These are phyloP conservation scores for Adineta ricciae DNA, from an alignment of 2,888 invertebrate genomes.

Conservation along the genomic window DNA sequence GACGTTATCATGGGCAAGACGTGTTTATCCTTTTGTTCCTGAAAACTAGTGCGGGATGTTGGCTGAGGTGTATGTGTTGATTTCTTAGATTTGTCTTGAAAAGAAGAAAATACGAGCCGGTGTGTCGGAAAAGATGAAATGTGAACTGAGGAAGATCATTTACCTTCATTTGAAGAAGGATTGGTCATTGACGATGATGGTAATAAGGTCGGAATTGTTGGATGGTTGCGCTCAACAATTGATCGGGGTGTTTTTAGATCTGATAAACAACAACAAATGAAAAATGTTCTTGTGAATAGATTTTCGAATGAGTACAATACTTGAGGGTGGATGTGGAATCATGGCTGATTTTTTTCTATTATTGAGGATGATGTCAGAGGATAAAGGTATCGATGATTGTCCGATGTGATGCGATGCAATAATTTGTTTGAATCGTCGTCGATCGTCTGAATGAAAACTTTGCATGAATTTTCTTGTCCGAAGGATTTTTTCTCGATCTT, in stretches of 20 bases:
- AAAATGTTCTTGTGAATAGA: no score
- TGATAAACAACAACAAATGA: neutral
- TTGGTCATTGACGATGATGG: neutral
- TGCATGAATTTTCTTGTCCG: neutral
- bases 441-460: neutral
- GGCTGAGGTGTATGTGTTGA: neutral
- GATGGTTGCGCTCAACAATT: neutral
- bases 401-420: no score
- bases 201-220: neutral
- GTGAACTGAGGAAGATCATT: neutral
- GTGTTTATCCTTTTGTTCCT: neutral
- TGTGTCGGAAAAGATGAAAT: neutral
- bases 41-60: neutral
- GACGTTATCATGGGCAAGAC: neutral
- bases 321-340: no score
- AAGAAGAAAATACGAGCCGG: neutral
- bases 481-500: neutral
- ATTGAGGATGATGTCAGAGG: neutral
- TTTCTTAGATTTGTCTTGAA: neutral
- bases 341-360: no score
- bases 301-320: no score
- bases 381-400: neutral
- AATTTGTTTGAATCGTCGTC: neutral
- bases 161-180: neutral
- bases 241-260: neutral